These are phyloP conservation scores for Sphaerophoria rueppellii DNA, from an alignment of 2,888 invertebrate genomes.

Conservation along the genomic window DNA sequence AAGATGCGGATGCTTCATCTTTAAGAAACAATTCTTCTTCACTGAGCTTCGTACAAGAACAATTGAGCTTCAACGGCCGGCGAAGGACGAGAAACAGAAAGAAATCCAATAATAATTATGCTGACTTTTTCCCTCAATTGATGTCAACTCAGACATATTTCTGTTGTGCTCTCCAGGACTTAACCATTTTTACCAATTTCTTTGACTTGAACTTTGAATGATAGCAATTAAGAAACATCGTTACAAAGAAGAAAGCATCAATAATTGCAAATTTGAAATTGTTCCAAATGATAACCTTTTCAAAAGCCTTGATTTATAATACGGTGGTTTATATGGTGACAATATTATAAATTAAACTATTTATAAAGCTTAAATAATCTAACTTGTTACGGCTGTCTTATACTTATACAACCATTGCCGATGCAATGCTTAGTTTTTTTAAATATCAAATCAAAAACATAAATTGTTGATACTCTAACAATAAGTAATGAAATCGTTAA, in stretches of 20 bases:
- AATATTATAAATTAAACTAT: too few relatives aligned
- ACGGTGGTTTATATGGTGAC: too few relatives aligned
- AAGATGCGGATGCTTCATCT: slow-evolving; percentile 32
- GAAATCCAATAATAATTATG: slow-evolving; percentile 61
- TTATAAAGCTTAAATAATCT: too few relatives aligned
- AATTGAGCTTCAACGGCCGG: slow-evolving; percentile 55
- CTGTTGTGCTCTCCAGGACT: neutral
- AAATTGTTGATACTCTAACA: too few relatives aligned
- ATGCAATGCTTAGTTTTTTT: too few relatives aligned
- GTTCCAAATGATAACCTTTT: slow-evolving; percentile 67
- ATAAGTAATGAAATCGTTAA: too few relatives aligned
- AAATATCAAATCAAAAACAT: too few relatives aligned
- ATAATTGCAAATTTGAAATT: slow-evolving; percentile 65
- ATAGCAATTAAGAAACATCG: slow-evolving; percentile 69
- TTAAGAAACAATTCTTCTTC: slow-evolving; percentile 36
- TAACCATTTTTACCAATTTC: slow-evolving; percentile 37
- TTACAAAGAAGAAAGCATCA: slow-evolving; percentile 65
- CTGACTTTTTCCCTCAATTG: slow-evolving; percentile 49
- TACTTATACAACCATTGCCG: too few relatives aligned
- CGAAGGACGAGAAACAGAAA: slow-evolving; percentile 2
- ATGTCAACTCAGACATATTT: slow-evolving; percentile 61
- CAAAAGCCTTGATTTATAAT: slow-evolving; percentile 54
- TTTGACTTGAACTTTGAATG: slow-evolving; percentile 70
- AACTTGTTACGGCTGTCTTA: too few relatives aligned
- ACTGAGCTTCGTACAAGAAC: slow-evolving; percentile 52